These are phyloP conservation scores for Gavialis gangeticus DNA, from an alignment of 2,113 vertebrate species.

Conservation along the genomic window DNA sequence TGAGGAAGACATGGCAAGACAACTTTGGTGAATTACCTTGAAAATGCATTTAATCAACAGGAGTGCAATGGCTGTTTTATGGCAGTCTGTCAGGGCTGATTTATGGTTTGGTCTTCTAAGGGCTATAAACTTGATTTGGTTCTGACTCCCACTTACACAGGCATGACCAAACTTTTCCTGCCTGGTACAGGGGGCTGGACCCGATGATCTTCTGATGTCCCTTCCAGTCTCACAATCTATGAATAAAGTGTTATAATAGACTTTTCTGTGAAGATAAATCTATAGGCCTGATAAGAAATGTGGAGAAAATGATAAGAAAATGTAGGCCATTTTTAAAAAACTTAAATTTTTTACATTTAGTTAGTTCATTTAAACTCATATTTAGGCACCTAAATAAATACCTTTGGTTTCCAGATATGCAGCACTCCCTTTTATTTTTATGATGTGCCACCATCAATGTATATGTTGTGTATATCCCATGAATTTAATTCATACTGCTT, in stretches of 20 bases:
- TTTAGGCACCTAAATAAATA: not conserved
- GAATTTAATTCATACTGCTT: not conserved
- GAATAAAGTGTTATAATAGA: too few relatives aligned
- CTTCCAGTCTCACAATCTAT: too few relatives aligned
- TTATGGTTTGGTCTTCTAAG: not conserved
- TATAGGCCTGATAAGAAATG: fast-evolving
- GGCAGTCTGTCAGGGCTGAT: not conserved
- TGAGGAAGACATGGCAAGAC: not conserved
- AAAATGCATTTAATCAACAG: not conserved
- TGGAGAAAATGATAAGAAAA: not conserved
- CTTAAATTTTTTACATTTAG: not conserved
- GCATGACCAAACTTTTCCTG: not conserved
- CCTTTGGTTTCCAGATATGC: fast-evolving
- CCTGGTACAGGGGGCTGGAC: too few relatives aligned
- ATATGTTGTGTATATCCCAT: not conserved
- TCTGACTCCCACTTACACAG: too few relatives aligned
- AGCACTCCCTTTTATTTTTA: not conserved
- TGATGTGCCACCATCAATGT: fast-evolving
- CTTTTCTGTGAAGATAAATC: not conserved
- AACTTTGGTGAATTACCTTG: not conserved
- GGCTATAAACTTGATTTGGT: too few relatives aligned
- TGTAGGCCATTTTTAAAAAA: not conserved
- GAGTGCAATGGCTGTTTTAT: not conserved
- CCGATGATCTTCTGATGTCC: too few relatives aligned
- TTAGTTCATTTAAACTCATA: not conserved